Conservation (phyloP, 2,797 vertebrate species). For the Periparus ater region DNA sequence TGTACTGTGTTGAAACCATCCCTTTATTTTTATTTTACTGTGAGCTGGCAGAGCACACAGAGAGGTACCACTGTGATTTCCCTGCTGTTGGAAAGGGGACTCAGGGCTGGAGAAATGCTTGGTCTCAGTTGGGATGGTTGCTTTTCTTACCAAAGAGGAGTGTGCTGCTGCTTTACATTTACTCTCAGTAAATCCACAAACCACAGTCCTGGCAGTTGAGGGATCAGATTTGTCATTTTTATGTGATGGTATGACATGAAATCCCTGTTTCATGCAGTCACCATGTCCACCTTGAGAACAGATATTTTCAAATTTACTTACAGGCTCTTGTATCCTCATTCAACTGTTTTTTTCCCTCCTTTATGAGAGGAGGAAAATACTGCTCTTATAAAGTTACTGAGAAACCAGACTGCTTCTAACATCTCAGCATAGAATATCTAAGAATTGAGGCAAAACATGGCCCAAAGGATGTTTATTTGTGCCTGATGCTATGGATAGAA, state of each 20-base stretch:
- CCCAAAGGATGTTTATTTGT: not conserved
- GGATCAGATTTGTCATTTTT: not conserved
- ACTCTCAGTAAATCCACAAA: not conserved
- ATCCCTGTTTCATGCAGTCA: not conserved
- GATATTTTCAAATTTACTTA: not conserved
- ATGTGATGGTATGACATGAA: not conserved
- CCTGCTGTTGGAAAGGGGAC: not conserved
- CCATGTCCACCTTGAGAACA: not conserved
- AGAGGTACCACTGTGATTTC: not conserved
- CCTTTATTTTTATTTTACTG: not conserved
- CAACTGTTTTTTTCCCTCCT: not conserved
- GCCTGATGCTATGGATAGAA: not conserved
- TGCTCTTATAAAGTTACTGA: not conserved
- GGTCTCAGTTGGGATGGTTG: not conserved
- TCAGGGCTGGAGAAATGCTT: not conserved
- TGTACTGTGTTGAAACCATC: not conserved
- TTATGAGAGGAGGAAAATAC: not conserved
- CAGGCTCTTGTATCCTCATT: not conserved
- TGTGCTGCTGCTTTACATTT: not conserved
- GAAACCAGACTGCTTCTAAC: not conserved
- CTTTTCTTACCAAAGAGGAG: not conserved
- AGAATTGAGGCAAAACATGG: not conserved
- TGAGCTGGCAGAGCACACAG: fast-evolving
- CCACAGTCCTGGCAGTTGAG: not conserved
- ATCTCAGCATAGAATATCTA: not conserved